phyloP scores from a whole-genome alignment of 2,888 invertebrate genomes.

The Alviniconcha strummeri region DNA sequence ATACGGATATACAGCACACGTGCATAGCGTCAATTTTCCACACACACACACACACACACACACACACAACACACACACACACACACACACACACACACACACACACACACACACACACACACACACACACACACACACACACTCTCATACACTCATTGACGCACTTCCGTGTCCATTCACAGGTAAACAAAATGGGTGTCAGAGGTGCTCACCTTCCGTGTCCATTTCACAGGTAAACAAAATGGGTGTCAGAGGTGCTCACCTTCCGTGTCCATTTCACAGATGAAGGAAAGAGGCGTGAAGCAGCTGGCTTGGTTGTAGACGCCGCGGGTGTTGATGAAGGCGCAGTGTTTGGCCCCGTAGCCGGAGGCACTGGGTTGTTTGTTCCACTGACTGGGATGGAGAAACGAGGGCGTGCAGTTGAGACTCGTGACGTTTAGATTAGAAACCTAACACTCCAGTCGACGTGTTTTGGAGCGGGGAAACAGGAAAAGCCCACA shows the following conservation, averaged over 20 bases:
- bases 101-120: not conserved
- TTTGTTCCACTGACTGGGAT: conserved; percentile 4
- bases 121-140: no score
- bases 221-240: conserved; percentile 15
- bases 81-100: not conserved
- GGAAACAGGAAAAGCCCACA: no score
- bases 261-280: conserved; percentile 17
- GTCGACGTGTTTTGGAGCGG: no score
- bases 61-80: not conserved
- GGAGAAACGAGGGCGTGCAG: no score
- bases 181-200: not conserved
- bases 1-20: no score
- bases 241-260: not conserved
- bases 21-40: no score
- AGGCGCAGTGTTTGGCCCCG: conserved; percentile 12
- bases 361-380: not conserved
- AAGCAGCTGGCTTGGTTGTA: conserved; percentile 12
- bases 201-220: conserved; percentile 10
- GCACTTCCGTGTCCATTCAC: not conserved
- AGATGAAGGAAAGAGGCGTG: not conserved
- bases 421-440: no score
- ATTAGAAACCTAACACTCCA: no score
- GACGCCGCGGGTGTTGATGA: not conserved
- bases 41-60: not conserved
- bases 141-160: not conserved